Percentiles rank a stretch among this genome's conserved stretches.
phyloP scores from a whole-genome alignment of 2,797 vertebrate genomes.

The Pseudochirops cupreus region DNA sequence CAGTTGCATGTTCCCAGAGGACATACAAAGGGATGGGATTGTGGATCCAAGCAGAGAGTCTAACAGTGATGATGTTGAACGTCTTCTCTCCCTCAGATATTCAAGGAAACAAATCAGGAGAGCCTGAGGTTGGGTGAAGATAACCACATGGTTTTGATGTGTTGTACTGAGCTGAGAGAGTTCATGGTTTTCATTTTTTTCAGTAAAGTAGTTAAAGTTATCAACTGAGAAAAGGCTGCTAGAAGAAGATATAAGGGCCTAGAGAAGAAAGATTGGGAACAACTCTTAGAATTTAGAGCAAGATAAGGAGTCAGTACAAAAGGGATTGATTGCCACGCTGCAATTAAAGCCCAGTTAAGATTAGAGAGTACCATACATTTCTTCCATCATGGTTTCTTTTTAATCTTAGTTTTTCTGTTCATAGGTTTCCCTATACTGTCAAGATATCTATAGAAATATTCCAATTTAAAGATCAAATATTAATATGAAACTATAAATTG shows the following conservation, averaged over 20 bases:
- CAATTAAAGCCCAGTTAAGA: neutral
- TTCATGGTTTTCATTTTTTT: neutral
- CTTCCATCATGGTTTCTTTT: neutral
- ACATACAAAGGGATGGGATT: neutral
- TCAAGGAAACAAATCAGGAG: neutral
- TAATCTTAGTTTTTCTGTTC: neutral
- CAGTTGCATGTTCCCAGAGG: neutral
- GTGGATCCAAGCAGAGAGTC: neutral
- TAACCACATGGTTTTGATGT: neutral
- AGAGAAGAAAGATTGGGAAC: neutral
- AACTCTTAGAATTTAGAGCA: neutral
- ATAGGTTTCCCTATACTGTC: neutral
- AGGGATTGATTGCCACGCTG: neutral
- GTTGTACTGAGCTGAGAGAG: neutral
- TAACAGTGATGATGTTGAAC: neutral
- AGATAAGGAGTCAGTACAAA: neutral
- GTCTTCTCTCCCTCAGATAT: neutral
- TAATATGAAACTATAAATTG: neutral
- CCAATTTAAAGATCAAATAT: conserved; percentile 13
- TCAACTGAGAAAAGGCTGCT: neutral
- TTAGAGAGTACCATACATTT: neutral
- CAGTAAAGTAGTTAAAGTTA: neutral
- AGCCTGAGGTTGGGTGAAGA: neutral
- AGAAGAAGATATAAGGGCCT: neutral
- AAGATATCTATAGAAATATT: conserved; percentile 20